Base-by-base conservation (phyloP, 2,797 vertebrate genomes). In the Parambassis ranga region DNA sequence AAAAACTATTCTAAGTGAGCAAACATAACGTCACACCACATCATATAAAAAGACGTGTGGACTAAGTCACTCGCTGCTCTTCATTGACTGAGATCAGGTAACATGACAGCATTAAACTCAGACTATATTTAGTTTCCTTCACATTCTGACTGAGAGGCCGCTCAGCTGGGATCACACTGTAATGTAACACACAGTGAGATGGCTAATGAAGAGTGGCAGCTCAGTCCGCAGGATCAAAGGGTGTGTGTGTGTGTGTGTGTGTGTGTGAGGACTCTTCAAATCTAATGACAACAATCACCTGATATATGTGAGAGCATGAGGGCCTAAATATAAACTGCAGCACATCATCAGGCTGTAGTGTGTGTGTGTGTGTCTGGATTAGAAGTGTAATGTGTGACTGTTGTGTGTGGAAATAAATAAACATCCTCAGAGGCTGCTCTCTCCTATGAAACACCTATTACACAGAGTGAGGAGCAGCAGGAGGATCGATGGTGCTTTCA, bases 121-220 rank as follows among this genome's bases (percentile, higher is more conserved):
- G n/a, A 28, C 33, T 30, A 61, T 13, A 48, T 76, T 65, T 23
- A 50, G 64, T 41, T 24, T 26, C 42, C 23, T 39, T 13, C 26
- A 2, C 19, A 18, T 64, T 52, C 70, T 57, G 19, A 47, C 11
- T 4, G 10, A n/a, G 60, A 30, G 10, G 38, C 35, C 10, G 1
- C 8, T 44, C 32, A 27, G 66, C 67, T 37, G 28, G 2, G 31
- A 22, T 49, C 27, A 1, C 6, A 14, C 19, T 41, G 47, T 58
- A 59, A 49, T 28, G 50, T 48, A 47, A 58, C 49, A 44, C 33
- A 23, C 36, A 15, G 23, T 1, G 1, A 49, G 36, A 11, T 36
- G 3, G 51, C 47, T 74, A 68, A 79, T 24, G 72, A 71, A 71
- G 75, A 79, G 43, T 14, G 69, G 70, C 75, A 38, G 38, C 1